These are phyloP conservation scores for Axinella damicornis DNA, from an alignment of 37 sponge, comb jelly and placozoan genomes.

Conservation along the genomic window DNA sequence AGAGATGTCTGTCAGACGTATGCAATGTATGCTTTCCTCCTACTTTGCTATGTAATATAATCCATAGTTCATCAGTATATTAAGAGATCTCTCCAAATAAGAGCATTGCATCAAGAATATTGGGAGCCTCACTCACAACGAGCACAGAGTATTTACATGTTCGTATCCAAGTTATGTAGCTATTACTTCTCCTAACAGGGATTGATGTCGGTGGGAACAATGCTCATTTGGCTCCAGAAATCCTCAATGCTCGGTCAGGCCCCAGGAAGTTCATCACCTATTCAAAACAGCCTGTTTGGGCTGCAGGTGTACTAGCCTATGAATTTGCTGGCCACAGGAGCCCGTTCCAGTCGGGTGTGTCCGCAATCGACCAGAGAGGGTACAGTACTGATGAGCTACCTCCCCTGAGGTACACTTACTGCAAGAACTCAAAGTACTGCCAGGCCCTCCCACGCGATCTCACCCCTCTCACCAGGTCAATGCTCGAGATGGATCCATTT, in stretches of 20 bases:
- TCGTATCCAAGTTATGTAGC: too few species aligned
- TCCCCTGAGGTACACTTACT: constrained; percentile 45
- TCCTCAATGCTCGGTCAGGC: constrained; percentile 75
- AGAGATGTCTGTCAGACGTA: too few species aligned
- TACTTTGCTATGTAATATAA: too few species aligned
- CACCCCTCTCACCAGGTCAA: constrained; percentile 11
- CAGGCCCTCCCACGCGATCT: constrained; percentile 11
- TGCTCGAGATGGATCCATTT: constrained; percentile 38
- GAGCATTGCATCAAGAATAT: too few species aligned
- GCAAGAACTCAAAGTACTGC: constrained; percentile 22
- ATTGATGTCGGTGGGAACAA: constrained; percentile 63
- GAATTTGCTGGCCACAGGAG: constrained; percentile 72
- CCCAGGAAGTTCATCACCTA: constrained; percentile 56
- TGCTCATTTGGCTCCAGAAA: constrained; percentile 78
- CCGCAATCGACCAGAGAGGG: constrained; percentile 50
- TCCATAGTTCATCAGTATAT: too few species aligned
- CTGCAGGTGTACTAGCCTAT: constrained; percentile 83
- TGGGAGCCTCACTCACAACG: too few species aligned
- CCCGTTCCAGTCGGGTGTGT: constrained; percentile 38
- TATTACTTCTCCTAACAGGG: constrained; percentile 42
- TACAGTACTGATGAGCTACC: constrained; percentile 49
- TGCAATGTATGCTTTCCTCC: too few species aligned
- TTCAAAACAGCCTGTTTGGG: constrained; percentile 82
- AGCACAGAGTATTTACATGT: too few species aligned
- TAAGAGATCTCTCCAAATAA: too few species aligned